Conservation (phyloP, 1,140 invertebrate genomes). For the Orussus abietinus region DNA sequence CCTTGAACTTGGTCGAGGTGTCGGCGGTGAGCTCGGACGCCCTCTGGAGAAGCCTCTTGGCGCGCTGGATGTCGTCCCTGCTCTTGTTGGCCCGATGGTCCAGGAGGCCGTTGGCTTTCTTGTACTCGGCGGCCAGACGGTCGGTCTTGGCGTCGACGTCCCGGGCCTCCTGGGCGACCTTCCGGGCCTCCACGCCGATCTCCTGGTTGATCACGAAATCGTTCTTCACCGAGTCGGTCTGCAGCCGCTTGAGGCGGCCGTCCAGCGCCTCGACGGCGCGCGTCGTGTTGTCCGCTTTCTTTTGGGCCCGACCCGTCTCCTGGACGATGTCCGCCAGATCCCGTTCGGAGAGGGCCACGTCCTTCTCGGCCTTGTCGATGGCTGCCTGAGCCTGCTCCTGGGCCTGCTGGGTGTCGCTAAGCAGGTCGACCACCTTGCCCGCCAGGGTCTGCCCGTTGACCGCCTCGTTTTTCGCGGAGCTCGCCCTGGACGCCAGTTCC, state of each 20-base stretch:
- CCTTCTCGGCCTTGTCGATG: constrained; percentile 73
- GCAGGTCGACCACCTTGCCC: constrained; percentile 52
- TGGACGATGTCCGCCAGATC: constrained; percentile 69
- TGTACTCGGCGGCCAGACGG: constrained; percentile 58
- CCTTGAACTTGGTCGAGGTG: constrained; percentile 69
- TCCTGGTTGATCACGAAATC: constrained; percentile 59
- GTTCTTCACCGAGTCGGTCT: constrained; percentile 74
- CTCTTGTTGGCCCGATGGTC: constrained; percentile 61
- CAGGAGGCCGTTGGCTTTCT: constrained; percentile 58
- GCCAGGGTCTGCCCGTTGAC: constrained; percentile 33
- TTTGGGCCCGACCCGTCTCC: constrained; percentile 70
- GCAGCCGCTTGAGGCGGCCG: constrained; percentile 64
- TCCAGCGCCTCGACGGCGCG: constrained; percentile 66
- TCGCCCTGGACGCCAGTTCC: constrained; percentile 71
- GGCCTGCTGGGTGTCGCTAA: constrained; percentile 68
- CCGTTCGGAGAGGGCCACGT: constrained; percentile 71
- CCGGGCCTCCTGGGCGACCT: constrained; percentile 57
- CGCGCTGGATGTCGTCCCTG: constrained; percentile 65
- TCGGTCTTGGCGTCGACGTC: constrained; percentile 53
- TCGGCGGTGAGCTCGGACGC: constrained; percentile 74
- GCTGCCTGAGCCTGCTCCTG: constrained; percentile 75
- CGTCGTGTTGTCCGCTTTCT: constrained; percentile 69
- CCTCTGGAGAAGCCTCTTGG: constrained; percentile 67
- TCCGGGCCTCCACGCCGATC: constrained; percentile 56
- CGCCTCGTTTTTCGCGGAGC: constrained; percentile 66